Percentiles rank a stretch among this genome's conserved stretches.
phyloP scores from a whole-genome alignment of 2,113 vertebrate genomes.

The Eublepharis macularius region DNA sequence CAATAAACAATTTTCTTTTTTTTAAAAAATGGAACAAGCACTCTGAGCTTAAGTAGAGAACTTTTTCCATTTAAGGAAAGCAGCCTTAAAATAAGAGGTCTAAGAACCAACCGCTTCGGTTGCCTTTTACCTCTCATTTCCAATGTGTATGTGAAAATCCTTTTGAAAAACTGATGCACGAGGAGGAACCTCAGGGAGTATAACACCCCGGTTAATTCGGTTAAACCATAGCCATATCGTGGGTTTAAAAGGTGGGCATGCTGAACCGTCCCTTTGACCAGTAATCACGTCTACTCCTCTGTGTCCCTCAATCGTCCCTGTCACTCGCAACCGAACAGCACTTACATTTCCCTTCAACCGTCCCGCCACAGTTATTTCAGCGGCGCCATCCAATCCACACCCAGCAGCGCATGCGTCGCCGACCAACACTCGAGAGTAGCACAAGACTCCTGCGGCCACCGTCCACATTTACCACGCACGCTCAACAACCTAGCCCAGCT shows the following conservation, averaged over 20 bases:
- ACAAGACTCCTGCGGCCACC: too few relatives aligned
- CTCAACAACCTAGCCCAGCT: neutral
- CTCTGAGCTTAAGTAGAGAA: neutral
- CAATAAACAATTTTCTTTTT: too few relatives aligned
- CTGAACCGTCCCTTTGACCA: neutral
- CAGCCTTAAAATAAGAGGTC: too few relatives aligned
- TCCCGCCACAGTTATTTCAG: neutral
- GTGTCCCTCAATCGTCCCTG: neutral
- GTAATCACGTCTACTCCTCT: neutral
- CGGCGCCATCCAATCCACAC: neutral
- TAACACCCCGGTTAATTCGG: too few relatives aligned
- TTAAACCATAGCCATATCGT: neutral
- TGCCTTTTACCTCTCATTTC: neutral
- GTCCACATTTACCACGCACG: neutral
- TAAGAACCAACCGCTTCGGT: neutral
- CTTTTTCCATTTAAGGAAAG: neutral
- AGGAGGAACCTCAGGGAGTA: too few relatives aligned
- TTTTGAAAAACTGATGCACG: neutral
- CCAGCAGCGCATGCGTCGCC: neutral
- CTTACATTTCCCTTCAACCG: neutral
- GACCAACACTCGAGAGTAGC: rapidly evolving
- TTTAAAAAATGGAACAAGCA: neutral
- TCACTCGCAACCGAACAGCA: neutral
- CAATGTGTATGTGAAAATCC: neutral
- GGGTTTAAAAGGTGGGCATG: neutral